Base-by-base conservation (phyloP, 2,797 vertebrate genomes). In the Taenioides sp. region DNA sequence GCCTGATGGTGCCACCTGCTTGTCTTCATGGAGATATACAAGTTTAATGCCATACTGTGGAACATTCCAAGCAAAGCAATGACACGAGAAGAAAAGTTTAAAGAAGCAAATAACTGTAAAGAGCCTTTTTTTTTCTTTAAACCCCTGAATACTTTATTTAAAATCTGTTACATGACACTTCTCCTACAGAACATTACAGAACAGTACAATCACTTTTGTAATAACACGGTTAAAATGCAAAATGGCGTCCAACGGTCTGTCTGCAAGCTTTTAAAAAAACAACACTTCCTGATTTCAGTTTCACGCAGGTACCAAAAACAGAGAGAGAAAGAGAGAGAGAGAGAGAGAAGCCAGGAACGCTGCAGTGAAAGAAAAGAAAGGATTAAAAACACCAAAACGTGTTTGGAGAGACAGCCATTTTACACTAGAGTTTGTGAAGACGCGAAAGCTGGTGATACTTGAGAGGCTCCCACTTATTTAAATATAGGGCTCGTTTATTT, bases 141-240 rank as follows among this genome's bases (percentile, higher is more conserved):
- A 93, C 91, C 91, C 92, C 92, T 92, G 88, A 93, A 92, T 91
- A 82, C 87, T 94, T 94, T 94, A 94, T 94, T 94, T 87, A 91
- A 94, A 93, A 91, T 92, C 90, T 91, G 86, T 85, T 91, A 93
- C 91, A 83, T 85, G 88, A 90, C 88, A 92, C 83, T 86, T 91
- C 83, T 89, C 87, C 88, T 91, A 93, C 91, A 91, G 76, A 87
- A 91, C 86, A 80, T 87, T 90, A 93, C 90, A 87, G 80, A 91
- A 93, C 87, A 87, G 80, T 91, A 94, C 92, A 93, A 92, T 91
- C 89, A 94, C 91, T 87, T 91, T 85, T 87, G 73, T 87, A 91
- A 79, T 84, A 90, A 92, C 84, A 93, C 87, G 86, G 88, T 91
- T 90, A 88, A 81, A 92, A 91, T 87, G 88, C 82, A 82, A 92